Base-by-base conservation (phyloP, 2,113 vertebrate genomes). In the Triplophysa siluroides region DNA sequence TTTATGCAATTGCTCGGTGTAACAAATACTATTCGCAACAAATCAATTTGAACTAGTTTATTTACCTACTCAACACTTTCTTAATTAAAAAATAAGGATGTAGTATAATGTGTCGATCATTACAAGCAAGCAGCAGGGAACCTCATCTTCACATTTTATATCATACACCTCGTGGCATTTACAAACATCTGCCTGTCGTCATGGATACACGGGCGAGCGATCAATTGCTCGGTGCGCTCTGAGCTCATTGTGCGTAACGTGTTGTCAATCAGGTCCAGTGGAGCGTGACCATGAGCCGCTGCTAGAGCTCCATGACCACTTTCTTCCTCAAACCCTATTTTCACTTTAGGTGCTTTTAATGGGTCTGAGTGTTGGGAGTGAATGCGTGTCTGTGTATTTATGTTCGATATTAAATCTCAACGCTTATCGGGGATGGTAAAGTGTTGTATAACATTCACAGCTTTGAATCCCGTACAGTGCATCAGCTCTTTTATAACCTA, bases 171-270 rank as follows among this genome's bases (percentile, higher is more conserved):
- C 1, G 7, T 60, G 70, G 76, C 70, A 65, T 78, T 78, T 76
- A 68, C 38, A 61, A 82, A 79, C 79, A 82, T 78, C 76, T 85
- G 81, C 64, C 54, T 76, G 89, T 92, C 86, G 86, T 89, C 90
- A 90, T 91, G 87, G 89, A 78, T 88, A 93, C 90, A 75, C 83
- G 83, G 89, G 72, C 86, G 83, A 84, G 64, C 26, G 63, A 89
- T 92, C 90, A 88, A 87, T 90, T 78, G 83, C 79, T 83, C 70
- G 62, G 79, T 65, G 76, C 80, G 83, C 79, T 79, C 12, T 23
- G 75, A 85, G 84, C 84, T 87, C 70, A 68, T 78, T 50, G 68
- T 12, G 45, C 78, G 54, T 84, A 78, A 80, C 69, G n/a, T 85
- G 87, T 84, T 82, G 76, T 85, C 85, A 84, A 86, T 89, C 84